Evolutionary conservation across 1,140 invertebrate species (phyloP).

Genomic region (Lepidurus couesii): DNA sequence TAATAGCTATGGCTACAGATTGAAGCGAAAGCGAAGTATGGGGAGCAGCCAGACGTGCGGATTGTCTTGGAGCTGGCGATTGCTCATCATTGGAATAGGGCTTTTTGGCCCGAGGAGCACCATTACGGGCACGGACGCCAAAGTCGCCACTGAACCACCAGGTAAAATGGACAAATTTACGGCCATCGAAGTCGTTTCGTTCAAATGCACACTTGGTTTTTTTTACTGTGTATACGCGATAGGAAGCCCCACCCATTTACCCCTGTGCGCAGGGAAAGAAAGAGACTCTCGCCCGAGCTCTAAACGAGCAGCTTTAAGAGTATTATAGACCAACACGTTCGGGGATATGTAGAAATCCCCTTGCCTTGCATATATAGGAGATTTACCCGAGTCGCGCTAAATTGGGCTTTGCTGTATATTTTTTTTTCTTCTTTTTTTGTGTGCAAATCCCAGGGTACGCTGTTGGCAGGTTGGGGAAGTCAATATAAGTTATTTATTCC

Average conservation of each 20-base stretch:
- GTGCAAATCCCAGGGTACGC: too few relatives aligned
- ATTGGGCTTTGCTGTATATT: too few relatives aligned
- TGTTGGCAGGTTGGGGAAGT: too few relatives aligned
- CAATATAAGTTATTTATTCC: too few relatives aligned
- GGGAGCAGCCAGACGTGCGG: background rate
- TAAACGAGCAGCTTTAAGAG: background rate
- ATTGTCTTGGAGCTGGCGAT: background rate
- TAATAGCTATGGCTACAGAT: background rate
- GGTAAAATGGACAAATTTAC: background rate
- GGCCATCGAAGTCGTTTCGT: background rate
- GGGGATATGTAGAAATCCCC: background rate
- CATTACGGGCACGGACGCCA: background rate
- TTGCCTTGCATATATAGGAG: background rate
- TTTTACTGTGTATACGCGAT: background rate
- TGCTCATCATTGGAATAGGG: background rate
- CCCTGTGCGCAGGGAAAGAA: background rate
- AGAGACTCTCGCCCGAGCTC: background rate
- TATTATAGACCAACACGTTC: background rate
- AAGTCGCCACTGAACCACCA: constrained; percentile 9
- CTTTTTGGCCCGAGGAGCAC: background rate
- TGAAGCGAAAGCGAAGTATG: background rate
- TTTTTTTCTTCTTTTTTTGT: too few relatives aligned
- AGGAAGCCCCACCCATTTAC: background rate
- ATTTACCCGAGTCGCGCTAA: background rate
- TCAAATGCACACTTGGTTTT: constrained; percentile 2